Base-by-base conservation (phyloP, 2,888 invertebrate genomes). In the Drosophila borealis region DNA sequence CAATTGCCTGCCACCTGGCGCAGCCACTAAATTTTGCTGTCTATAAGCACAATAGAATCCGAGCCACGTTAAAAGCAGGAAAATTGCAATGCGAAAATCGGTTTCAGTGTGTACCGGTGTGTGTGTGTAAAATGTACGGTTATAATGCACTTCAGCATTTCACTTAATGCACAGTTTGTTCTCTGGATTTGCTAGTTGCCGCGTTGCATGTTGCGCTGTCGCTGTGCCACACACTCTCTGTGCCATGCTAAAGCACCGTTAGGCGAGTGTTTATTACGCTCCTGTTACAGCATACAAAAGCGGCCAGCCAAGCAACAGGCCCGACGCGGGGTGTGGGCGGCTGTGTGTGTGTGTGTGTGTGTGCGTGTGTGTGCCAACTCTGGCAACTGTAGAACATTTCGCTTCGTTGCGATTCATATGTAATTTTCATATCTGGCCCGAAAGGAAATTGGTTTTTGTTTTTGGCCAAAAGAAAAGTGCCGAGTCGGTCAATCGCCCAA, bases 201-300 rank as follows among this genome's bases (percentile, higher is more conserved):
- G 41, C 60, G 67, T 70, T 80, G 71, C 69, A 55, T 63, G 57
- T 50, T 50, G 51, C 56, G 39, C 37, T 45, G 55, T 70, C 42
- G 50, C 39, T 17, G 60, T 54, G 50, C 39, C 14, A 57, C 65
- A 45, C 73, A 61, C 71, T 66, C 69, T 64, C 57, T 67, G 57
- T 33, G 70, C 64, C 61, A 62, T 68, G 67, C 59, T 55, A 72
- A 84, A 77, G 72, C 73, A 80, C 85, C 85, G 85, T 85, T 85
- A 87, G 77, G 64, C 77, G 79, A 87, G 76, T 77, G 76, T 79
- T 85, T 87, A 87, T 85, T 84, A 87, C 80, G 88, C 85, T 87
- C 88, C 88, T 87, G 85, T 85, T 85, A 85, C 85, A 85, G 70
- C 85, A 85, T 85, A 82, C 78, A 84, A 77, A 75, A 81, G 80